phyloP scores from a whole-genome alignment of 2,113 vertebrate species.

The Eira barbara region DNA sequence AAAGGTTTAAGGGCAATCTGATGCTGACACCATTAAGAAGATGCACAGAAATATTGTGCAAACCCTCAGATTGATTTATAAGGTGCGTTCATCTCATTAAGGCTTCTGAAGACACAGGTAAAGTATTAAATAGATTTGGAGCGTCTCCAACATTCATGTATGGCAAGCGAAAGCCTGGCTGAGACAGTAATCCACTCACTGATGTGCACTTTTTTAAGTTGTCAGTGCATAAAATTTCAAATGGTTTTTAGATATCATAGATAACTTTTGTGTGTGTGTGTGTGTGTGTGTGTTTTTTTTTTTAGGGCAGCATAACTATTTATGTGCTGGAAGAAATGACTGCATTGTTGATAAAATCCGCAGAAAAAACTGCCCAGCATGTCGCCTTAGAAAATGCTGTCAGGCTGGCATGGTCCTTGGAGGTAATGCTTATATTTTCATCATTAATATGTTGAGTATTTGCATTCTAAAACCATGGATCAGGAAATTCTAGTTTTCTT shows the following conservation, averaged over 20 bases:
- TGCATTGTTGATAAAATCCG: slow-evolving; percentile 99
- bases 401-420: slow-evolving; percentile 99
- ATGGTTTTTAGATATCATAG: not conserved
- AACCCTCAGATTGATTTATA: not conserved
- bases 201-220: not conserved
- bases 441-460: not conserved
- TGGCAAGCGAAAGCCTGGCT: not conserved
- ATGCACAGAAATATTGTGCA: not conserved
- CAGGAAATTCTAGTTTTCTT: not conserved
- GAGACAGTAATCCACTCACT: not conserved
- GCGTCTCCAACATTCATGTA: not conserved
- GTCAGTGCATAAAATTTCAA: not conserved
- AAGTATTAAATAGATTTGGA: not conserved
- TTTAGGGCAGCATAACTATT: slow-evolving; percentile 96
- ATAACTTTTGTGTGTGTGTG: not conserved
- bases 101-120: not conserved
- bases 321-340: slow-evolving; percentile 98
- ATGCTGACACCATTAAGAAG: not conserved
- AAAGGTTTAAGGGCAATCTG: not conserved
- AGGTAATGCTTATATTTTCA: slow-evolving; percentile 85
- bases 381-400: slow-evolving; percentile 97
- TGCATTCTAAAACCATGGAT: not conserved
- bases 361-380: slow-evolving; percentile 97
- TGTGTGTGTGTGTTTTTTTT: not conserved
- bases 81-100: not conserved